Conservation (phyloP, 2,113 vertebrate genomes). For the Hippocampus mohnikei region DNA sequence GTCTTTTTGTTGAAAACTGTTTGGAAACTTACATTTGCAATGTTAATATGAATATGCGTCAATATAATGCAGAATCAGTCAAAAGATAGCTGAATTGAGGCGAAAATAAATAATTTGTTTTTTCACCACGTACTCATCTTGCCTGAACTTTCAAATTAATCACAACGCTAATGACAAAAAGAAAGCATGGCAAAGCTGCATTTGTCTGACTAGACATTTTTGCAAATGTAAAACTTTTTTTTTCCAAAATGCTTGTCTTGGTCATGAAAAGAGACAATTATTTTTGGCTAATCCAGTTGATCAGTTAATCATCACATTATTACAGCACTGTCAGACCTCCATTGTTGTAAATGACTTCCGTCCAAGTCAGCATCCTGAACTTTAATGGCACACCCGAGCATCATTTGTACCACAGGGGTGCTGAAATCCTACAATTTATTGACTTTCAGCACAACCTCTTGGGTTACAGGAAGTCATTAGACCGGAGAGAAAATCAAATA, state of each 20-base stretch:
- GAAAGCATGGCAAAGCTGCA: not conserved
- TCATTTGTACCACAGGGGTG: constrained; percentile 3
- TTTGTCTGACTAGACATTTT: not conserved
- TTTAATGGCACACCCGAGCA: constrained; percentile 3
- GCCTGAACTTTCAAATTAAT: not conserved
- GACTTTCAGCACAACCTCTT: constrained; percentile 25
- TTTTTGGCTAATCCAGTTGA: not conserved
- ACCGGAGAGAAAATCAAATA: constrained; percentile 22
- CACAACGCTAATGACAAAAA: not conserved
- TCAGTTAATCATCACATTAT: not conserved
- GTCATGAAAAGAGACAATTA: not conserved
- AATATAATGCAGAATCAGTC: not conserved
- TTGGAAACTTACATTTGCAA: not conserved
- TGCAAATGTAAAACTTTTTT: not conserved
- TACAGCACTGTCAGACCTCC: constrained; percentile 1
- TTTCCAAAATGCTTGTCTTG: not conserved
- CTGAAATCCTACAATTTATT: constrained; percentile 25
- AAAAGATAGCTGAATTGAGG: not conserved
- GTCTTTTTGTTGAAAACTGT: no score
- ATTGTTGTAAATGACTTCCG: constrained; percentile 11
- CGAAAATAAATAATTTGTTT: not conserved
- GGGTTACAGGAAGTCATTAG: constrained; percentile 17
- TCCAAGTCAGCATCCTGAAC: constrained; percentile 7
- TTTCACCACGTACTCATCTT: not conserved
- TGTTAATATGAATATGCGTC: not conserved